A percentile compares a stretch with the other conserved stretches of the same genome.
Evolutionary conservation across 2,113 vertebrate species (phyloP).

Genomic region (Melanostigma gelatinosum): DNA sequence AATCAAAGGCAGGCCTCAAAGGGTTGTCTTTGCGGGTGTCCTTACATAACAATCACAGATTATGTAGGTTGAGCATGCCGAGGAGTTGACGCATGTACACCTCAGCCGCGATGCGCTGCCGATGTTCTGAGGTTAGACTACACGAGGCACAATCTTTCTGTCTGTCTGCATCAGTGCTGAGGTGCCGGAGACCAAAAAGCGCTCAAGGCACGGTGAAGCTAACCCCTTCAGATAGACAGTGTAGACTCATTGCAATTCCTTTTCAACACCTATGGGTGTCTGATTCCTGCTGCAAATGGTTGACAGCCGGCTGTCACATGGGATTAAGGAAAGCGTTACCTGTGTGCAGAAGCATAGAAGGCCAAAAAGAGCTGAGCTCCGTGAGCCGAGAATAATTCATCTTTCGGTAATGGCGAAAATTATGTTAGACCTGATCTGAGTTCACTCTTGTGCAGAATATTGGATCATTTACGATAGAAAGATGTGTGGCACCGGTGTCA

Average conservation of each 20-base stretch:
- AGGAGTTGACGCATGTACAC: conserved; percentile 30
- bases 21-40: conserved; percentile 44
- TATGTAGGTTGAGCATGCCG: conserved; percentile 37
- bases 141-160: conserved; percentile 26
- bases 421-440: conserved; percentile 44
- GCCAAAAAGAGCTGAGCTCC: conserved; percentile 28
- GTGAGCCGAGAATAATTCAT: conserved; percentile 57
- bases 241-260: conserved; percentile 40
- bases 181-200: conserved; percentile 53
- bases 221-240: conserved; percentile 48
- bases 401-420: conserved; percentile 54
- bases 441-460: conserved; percentile 47
- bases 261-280: conserved; percentile 57
- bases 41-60: conserved; percentile 44
- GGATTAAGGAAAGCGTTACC: conserved; percentile 59
- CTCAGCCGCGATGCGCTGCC: not conserved
- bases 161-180: conserved; percentile 43
- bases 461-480: conserved; percentile 49
- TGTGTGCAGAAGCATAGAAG: conserved; percentile 27
- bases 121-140: conserved; percentile 35
- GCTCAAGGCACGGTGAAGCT: conserved; percentile 25
- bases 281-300: conserved; percentile 60
- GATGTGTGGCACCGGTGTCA: conserved; percentile 30
- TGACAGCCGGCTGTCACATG: conserved; percentile 67
- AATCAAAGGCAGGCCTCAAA: conserved; percentile 63